Evolutionary conservation across 1,140 invertebrate genomes (phyloP), one percentile per base, ranked within the genome.

Genomic region (Neodiprion lecontei): DNA sequence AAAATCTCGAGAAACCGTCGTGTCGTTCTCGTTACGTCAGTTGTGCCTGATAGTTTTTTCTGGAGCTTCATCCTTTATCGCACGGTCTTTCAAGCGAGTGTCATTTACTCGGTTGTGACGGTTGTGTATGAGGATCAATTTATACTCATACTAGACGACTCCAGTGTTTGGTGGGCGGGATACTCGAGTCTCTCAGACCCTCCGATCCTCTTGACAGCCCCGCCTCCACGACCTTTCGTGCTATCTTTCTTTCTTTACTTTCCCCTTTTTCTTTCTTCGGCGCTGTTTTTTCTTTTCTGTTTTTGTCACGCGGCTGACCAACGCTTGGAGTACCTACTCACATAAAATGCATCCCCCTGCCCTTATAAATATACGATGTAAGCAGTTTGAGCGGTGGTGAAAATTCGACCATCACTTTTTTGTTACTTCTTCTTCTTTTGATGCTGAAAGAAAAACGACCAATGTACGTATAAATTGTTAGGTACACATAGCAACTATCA

Each of bases 191-290:
- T 17, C 9, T 61, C 53, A 61, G 53, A 17, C 53, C 53, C 53
- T 61, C 53, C 53, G 53, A 17, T 61, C 53, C 53, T 61, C 53
- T 61, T 17, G 53, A 61, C 53, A 61, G 53, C 53, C 53, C 53
- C 53, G 53, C 53, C 53, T 61, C 53, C 53, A 17, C n/a, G 53
- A 61, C 53, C 53, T 61, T 61, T 61, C 53, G 11, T 61, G n/a
- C n/a, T 61, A 14, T 61, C n/a, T 61, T 61, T 17, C 9, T 61
- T 61, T 61, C 28, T 40, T 40, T 40, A 40, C 28, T 40, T 40
- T 40, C 28, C 1, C 28, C 1, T 40, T 40, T 40, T 40, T 40
- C 28, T 4, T 40, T 40, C 28, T 40, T 40, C 28, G 1, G 28
- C 28, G 28, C 28, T 40, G 1, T 40, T 40, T 40, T 40, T 40